Conservation (phyloP, 2,113 vertebrate species). For the Bos javanicus region DNA sequence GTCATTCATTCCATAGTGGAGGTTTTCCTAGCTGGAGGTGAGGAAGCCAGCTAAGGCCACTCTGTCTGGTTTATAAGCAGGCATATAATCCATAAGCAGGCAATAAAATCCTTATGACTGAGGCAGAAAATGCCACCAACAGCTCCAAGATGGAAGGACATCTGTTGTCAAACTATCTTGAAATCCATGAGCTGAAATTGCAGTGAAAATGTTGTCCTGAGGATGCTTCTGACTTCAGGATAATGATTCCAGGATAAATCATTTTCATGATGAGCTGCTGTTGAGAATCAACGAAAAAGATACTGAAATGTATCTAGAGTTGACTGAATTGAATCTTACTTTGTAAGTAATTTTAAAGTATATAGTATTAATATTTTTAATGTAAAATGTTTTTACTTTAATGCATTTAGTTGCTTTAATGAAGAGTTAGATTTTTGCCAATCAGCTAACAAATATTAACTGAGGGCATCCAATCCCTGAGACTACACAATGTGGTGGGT, state of each 20-base stretch:
- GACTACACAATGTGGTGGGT: neutral
- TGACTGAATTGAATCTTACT: neutral
- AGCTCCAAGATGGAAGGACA: neutral
- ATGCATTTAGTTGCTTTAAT: neutral
- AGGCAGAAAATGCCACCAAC: constrained; percentile 9
- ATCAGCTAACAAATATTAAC: neutral
- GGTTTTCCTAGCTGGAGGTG: neutral
- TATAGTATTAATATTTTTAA: neutral
- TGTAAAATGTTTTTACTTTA: neutral
- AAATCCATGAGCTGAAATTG: constrained; percentile 7
- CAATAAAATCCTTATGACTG: neutral
- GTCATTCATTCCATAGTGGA: neutral
- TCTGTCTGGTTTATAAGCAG: neutral
- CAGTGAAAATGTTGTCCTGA: neutral
- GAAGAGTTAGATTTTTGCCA: neutral
- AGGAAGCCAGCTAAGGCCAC: neutral
- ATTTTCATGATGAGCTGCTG: neutral
- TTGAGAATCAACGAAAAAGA: neutral
- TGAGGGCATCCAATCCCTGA: neutral
- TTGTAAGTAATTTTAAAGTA: constrained; percentile 32
- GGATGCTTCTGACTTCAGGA: neutral
- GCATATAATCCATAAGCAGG: neutral
- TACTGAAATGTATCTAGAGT: neutral
- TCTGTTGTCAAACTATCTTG: neutral
- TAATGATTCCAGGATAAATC: neutral